phyloP scores from a whole-genome alignment of 2,797 vertebrate genomes.

The Tachyglossus aculeatus region DNA sequence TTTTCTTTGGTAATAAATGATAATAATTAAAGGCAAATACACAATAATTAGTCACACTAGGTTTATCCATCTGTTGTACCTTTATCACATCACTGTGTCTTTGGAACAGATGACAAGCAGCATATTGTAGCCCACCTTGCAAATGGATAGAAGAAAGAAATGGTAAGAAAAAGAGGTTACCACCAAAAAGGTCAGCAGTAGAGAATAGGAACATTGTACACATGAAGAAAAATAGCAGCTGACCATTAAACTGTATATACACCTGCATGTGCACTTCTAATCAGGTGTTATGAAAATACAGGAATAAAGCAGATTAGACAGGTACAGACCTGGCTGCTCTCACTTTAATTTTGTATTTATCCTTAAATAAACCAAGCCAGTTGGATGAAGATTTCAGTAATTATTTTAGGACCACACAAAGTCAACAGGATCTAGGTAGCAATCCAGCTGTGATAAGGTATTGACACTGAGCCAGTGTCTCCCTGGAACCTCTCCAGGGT shows the following conservation, averaged over 20 bases:
- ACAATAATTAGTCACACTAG: slow-evolving; percentile 93
- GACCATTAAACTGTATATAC: slow-evolving; percentile 35
- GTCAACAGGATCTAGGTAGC: neutral
- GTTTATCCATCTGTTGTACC: slow-evolving; percentile 89
- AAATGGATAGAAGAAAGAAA: slow-evolving; percentile 74
- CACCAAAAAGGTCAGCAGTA: slow-evolving; percentile 40
- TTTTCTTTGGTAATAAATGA: slow-evolving; percentile 87
- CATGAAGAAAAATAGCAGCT: slow-evolving; percentile 11
- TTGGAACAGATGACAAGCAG: slow-evolving; percentile 81
- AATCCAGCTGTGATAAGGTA: neutral
- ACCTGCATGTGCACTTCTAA: slow-evolving; percentile 39
- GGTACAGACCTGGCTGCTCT: slow-evolving; percentile 23
- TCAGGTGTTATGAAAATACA: slow-evolving; percentile 4
- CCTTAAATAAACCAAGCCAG: neutral
- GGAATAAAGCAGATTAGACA: slow-evolving; percentile 13
- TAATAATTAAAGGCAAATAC: slow-evolving; percentile 91
- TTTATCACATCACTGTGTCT: slow-evolving; percentile 80
- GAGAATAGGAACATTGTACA: slow-evolving; percentile 7
- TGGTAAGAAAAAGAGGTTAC: slow-evolving; percentile 69
- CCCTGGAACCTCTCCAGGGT: too few species aligned
- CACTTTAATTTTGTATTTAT: too few species aligned
- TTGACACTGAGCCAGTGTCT: neutral
- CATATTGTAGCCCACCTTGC: slow-evolving; percentile 78
- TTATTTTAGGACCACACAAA: neutral
- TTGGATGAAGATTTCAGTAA: slow-evolving; percentile 32